Evolutionary conservation across 2,888 invertebrate genomes (phyloP).

Genomic region (Patella ulyssiponensis): DNA sequence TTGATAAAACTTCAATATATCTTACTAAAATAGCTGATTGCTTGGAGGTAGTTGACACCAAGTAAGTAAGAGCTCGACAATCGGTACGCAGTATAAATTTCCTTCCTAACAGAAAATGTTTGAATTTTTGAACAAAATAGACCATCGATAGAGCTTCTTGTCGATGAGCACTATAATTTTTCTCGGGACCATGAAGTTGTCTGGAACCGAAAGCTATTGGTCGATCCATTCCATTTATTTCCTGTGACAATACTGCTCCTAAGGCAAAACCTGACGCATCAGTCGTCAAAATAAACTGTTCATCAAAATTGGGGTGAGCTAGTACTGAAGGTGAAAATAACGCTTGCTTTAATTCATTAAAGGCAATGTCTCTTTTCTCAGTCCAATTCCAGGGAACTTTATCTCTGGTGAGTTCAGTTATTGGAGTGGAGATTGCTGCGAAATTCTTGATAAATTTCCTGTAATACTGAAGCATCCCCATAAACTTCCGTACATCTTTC

Average conservation of each 20-base stretch:
- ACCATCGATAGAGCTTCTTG: too few relatives aligned
- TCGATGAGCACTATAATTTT: too few relatives aligned
- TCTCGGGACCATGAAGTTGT: too few relatives aligned
- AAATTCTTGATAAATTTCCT: not conserved
- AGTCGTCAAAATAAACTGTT: slow-evolving; percentile 26
- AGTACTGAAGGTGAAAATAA: not conserved
- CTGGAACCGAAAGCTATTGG: slow-evolving; percentile 28
- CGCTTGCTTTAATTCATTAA: slow-evolving; percentile 13
- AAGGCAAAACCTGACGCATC: slow-evolving; percentile 24
- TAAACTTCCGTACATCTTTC: not conserved
- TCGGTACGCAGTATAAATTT: not conserved
- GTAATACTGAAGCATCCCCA: not conserved
- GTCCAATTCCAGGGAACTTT: not conserved
- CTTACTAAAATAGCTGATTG: not conserved
- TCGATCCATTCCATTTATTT: slow-evolving; percentile 17
- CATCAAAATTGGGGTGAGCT: slow-evolving; percentile 13
- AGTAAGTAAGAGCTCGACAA: not conserved
- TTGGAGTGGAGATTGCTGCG: not conserved
- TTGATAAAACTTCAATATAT: not conserved
- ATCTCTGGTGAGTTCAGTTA: not conserved
- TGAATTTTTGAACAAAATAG: not conserved
- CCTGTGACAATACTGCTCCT: slow-evolving; percentile 31
- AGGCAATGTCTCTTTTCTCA: not conserved
- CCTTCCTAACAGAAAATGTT: not conserved
- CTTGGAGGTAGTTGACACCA: not conserved